These are phyloP conservation scores for Polyommatus iphigenia DNA, from an alignment of 2,888 invertebrate genomes.

Conservation along the genomic window DNA sequence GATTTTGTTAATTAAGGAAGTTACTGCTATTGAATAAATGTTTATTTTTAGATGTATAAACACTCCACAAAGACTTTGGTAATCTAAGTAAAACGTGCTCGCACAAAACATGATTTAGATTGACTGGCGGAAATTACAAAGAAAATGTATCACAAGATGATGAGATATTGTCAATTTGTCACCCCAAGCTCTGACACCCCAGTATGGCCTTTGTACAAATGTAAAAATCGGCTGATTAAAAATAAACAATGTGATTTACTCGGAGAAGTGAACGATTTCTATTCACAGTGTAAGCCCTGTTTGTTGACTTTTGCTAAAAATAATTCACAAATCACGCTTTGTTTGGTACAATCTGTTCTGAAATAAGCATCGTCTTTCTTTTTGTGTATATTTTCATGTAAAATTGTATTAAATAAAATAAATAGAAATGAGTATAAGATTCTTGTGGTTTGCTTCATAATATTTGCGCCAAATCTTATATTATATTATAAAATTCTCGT, in stretches of 20 bases:
- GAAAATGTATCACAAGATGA: not conserved
- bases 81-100: not conserved
- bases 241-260: not conserved
- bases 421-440: no score
- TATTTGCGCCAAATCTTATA: no score
- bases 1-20: no score
- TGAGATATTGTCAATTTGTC: not conserved
- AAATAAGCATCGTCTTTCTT: no score
- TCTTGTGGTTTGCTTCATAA: no score
- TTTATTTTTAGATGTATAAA: no score
- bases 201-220: not conserved
- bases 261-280: not conserved
- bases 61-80: no score
- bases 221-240: not conserved
- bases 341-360: not conserved
- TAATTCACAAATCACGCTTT: not conserved
- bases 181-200: no score
- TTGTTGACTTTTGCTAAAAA: not conserved
- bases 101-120: not conserved
- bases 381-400: no score
- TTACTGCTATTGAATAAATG: no score
- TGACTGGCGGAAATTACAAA: not conserved
- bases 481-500: no score
- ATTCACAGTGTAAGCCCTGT: not conserved
- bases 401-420: no score